phyloP scores from a whole-genome alignment of 2,113 vertebrate species.

The Notothenia coriiceps region DNA sequence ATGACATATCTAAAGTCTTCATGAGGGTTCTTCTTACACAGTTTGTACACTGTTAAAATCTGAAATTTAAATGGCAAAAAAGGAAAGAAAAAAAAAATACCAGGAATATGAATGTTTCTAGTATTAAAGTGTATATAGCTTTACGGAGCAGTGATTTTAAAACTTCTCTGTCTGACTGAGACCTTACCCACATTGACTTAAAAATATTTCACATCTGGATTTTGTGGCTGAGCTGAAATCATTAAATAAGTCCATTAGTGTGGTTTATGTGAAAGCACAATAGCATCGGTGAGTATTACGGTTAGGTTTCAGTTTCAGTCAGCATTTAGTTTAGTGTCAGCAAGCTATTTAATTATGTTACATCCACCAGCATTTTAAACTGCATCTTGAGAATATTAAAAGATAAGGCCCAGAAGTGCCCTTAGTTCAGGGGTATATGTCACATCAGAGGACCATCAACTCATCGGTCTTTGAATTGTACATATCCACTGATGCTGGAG shows the following conservation, averaged over 20 bases:
- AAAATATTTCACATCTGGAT: slow-evolving; percentile 15
- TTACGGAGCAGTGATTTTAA: background rate
- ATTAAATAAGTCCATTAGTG: slow-evolving; percentile 4
- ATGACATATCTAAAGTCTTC: background rate
- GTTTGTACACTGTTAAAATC: background rate
- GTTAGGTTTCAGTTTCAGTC: slow-evolving; percentile 24
- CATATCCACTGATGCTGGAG: slow-evolving; percentile 6
- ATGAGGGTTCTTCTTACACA: background rate
- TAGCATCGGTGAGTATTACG: slow-evolving; percentile 37
- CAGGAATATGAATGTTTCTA: background rate
- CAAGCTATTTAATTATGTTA: slow-evolving; percentile 60
- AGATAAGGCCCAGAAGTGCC: slow-evolving; percentile 26
- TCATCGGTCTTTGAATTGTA: background rate
- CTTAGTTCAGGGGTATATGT: slow-evolving; percentile 34
- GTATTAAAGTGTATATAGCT: background rate
- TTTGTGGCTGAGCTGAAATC: background rate
- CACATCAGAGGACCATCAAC: slow-evolving; percentile 32
- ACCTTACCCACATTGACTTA: slow-evolving; percentile 3
- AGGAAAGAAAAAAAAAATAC: background rate
- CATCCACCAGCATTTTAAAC: slow-evolving; percentile 24
- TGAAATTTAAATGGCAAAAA: background rate
- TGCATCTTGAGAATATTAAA: slow-evolving; percentile 26
- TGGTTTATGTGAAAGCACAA: slow-evolving; percentile 11
- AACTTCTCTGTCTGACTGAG: slow-evolving; percentile 1
- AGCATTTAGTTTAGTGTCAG: slow-evolving; percentile 35